Evolutionary conservation across 2,113 vertebrate species (phyloP).

Genomic region (Ceyx melanurus): DNA sequence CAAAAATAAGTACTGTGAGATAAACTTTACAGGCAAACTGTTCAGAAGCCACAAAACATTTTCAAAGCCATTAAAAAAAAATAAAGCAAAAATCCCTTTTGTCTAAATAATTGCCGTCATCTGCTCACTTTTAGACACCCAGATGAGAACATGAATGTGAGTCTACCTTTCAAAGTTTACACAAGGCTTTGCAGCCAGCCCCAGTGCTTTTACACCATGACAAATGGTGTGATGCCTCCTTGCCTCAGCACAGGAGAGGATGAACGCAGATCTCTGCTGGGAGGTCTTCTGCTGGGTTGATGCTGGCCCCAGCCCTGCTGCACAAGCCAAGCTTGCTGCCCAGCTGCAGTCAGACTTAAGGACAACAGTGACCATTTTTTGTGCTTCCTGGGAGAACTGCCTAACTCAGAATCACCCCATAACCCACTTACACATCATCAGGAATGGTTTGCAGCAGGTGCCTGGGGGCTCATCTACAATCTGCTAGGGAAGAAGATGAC

Average conservation of each 20-base stretch:
- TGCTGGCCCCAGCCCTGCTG: not conserved
- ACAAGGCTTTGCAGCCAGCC: not conserved
- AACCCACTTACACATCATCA: conserved; percentile 3
- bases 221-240: not conserved
- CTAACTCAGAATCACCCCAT: conserved; percentile 1
- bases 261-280: not conserved
- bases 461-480: not conserved
- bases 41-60: not conserved
- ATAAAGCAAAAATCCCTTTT: not conserved
- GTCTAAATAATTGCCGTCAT: not conserved
- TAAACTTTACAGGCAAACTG: not conserved
- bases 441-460: conserved; percentile 27
- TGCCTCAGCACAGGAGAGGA: not conserved
- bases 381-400: conserved; percentile 1
- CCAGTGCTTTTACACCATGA: not conserved
- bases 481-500: not conserved
- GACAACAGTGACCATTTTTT: conserved; percentile 32
- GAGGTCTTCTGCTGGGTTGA: not conserved
- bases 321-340: not conserved
- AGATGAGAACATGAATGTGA: not conserved
- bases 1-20: not conserved
- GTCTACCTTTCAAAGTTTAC: not conserved
- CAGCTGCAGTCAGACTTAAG: conserved; percentile 20
- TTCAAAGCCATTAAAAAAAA: not conserved
- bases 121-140: not conserved